A percentile compares a stretch with the other conserved stretches of the same genome.
These are phyloP conservation scores for Enteromius radiatus DNA, from an alignment of 2,797 vertebrate species.

Conservation along the genomic window DNA sequence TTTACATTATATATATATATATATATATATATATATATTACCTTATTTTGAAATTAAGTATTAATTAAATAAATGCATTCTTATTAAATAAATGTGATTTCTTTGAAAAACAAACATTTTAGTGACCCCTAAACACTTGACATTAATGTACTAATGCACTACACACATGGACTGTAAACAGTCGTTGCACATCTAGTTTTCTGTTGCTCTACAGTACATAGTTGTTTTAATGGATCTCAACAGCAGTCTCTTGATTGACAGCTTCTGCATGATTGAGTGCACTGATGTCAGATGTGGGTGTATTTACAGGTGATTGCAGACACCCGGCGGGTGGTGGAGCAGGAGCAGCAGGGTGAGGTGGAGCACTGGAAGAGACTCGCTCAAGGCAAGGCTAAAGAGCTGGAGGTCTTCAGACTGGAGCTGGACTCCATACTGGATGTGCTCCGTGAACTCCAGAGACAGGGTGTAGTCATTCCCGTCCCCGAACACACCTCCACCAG, in stretches of 20 bases:
- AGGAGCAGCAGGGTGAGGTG: slow-evolving; percentile 76
- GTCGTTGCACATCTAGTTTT: background rate
- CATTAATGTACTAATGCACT: background rate
- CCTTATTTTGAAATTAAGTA: too few species aligned
- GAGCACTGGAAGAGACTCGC: slow-evolving; percentile 86
- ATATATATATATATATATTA: too few species aligned
- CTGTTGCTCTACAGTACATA: background rate
- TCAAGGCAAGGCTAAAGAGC: slow-evolving; percentile 83
- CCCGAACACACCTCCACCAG: slow-evolving; percentile 57
- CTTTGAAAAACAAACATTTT: background rate
- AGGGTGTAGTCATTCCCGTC: slow-evolving; percentile 82
- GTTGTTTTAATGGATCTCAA: background rate
- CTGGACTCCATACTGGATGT: slow-evolving; percentile 92
- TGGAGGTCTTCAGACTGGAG: slow-evolving; percentile 88
- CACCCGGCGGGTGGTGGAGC: slow-evolving; percentile 68
- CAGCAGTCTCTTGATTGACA: background rate
- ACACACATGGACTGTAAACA: background rate
- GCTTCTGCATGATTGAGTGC: background rate
- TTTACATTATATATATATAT: too few species aligned
- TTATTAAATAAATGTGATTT: background rate
- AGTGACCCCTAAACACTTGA: background rate
- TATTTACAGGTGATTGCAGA: slow-evolving; percentile 79
- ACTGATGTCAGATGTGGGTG: background rate
- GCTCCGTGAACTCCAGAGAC: slow-evolving; percentile 87
- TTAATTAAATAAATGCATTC: background rate